These are phyloP conservation scores for Epizoanthus illoricatus DNA, from an alignment of 92 coral and sea anemone genomes.

Conservation along the genomic window DNA sequence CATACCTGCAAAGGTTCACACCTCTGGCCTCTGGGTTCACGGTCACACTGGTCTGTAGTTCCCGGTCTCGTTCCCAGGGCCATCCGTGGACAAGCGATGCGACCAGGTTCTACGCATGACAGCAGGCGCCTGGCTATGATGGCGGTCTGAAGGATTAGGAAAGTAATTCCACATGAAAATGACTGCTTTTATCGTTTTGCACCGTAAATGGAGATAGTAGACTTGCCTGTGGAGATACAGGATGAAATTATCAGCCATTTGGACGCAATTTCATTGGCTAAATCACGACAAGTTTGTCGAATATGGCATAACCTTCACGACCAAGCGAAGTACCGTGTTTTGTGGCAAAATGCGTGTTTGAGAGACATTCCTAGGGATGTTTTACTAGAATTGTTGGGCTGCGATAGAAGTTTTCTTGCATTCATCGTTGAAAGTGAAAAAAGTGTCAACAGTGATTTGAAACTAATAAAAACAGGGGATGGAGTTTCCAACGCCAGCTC, in stretches of 20 bases:
- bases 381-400: conserved; percentile 67
- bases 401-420: background rate
- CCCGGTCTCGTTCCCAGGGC: too few relatives aligned
- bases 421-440: conserved; percentile 11
- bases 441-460: background rate
- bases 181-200: background rate
- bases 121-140: too few relatives aligned
- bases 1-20: too few relatives aligned
- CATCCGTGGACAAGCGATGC: too few relatives aligned
- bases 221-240: conserved; percentile 72
- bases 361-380: conserved; percentile 63
- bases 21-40: too few relatives aligned
- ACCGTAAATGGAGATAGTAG: conserved; percentile 32
- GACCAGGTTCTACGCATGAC: too few relatives aligned
- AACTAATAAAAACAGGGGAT: background rate
- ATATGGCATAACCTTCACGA: conserved; percentile 72
- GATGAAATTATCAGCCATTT: conserved; percentile 68
- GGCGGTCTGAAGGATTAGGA: too few relatives aligned
- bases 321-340: conserved; percentile 50
- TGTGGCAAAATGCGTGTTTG: conserved; percentile 76
- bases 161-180: background rate
- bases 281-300: conserved; percentile 81
- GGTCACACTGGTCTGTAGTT: too few relatives aligned
- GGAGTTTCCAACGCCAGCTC: background rate
- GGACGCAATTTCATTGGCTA: conserved; percentile 86